Base-by-base conservation (phyloP, 2,888 invertebrate species). In the Argyresthia albistria region DNA sequence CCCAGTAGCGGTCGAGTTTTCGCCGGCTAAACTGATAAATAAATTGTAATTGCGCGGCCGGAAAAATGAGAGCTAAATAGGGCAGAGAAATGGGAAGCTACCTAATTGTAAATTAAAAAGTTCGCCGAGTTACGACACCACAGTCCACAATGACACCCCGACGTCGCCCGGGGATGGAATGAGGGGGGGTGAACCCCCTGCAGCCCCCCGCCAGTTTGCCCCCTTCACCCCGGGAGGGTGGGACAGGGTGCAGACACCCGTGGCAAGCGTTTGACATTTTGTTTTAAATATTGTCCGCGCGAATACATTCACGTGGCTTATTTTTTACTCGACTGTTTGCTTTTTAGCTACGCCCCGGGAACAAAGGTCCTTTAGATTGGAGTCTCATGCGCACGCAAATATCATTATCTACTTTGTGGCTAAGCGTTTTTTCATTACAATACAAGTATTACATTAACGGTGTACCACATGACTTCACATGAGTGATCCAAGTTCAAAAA, bases 61-160 rank as follows among this genome's bases (percentile, higher is more conserved):
- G 81, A 82, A 83, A 83, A 86, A 82, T 79, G 81, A 79, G 77
- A 83, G 84, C 86, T 87, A 86, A 86, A 87, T 86, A 86, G 84
- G 84, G 76, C 84, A 84, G 82, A 82, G 84, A 86, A 84, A 86
- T 84, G 86, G 80, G 84, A 84, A 83, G 84, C 86, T 86, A 86
- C 84, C 84, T 87, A 86, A 87, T 87, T 86, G 86, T 87, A 87
- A 87, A 87, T 87, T 87, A 87, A 87, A 87, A 87, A 87, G 86
- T 87, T 87, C 84, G 83, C 80, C 76, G 80, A 87, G 86, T 86
- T 86, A 87, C 86, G 81, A 86, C 84, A 84, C 86, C 86, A 84
- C 86, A 86, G 86, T 86, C 86, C 83, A 84, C 84, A 86, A 79
- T 81, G 83, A 84, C 86, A 80, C 83, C 82, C 82, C 68, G 67